phyloP scores from a whole-genome alignment of 2,113 vertebrate genomes.

The Neoarius graeffei region DNA sequence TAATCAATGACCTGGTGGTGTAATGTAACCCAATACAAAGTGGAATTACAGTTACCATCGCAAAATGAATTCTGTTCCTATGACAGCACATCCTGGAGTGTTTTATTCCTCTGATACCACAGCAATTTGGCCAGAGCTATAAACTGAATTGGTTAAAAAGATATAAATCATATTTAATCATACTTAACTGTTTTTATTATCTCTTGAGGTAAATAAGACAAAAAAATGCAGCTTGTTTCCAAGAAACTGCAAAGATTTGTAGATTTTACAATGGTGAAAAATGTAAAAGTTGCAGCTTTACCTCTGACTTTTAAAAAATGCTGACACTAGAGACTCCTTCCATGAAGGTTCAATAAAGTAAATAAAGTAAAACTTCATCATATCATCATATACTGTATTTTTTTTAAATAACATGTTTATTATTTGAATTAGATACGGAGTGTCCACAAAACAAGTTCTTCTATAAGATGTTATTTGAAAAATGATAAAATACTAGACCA shows the following conservation, averaged over 20 bases:
- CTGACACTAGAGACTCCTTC: too few species aligned
- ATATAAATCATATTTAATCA: neutral
- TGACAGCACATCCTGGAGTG: neutral
- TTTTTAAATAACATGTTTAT: too few species aligned
- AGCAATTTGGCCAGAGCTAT: neutral
- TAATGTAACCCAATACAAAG: neutral
- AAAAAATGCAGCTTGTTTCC: neutral
- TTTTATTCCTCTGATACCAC: neutral
- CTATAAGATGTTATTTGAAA: neutral
- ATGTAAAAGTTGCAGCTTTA: neutral
- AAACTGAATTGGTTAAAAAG: neutral
- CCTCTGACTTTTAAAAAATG: neutral
- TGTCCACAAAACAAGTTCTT: too few species aligned
- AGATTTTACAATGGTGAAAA: neutral
- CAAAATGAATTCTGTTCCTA: neutral
- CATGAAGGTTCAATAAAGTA: too few species aligned
- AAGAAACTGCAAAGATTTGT: neutral
- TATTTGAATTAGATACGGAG: too few species aligned
- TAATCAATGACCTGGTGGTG: neutral
- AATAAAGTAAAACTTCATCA: too few species aligned
- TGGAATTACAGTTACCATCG: neutral
- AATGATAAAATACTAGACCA: neutral
- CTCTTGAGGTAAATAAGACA: neutral
- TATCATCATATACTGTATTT: too few species aligned
- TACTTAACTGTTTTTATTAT: neutral